These are phyloP conservation scores for Copidosoma floridanum DNA, from an alignment of 1,140 invertebrate species.

Conservation along the genomic window DNA sequence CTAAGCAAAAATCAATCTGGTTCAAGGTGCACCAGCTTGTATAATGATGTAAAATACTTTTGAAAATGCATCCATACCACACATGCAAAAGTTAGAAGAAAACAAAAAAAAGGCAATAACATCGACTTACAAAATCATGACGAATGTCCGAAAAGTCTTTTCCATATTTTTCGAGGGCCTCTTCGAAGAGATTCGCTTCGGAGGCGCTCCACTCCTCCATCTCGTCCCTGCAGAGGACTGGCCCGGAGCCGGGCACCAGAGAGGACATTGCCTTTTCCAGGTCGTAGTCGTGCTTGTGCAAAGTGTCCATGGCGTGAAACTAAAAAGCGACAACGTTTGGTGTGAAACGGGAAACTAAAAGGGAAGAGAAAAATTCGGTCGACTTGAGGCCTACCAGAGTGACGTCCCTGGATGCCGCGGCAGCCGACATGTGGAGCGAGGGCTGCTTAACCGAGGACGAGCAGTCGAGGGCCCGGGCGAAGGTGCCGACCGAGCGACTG, in stretches of 20 bases:
- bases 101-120: conserved; percentile 14
- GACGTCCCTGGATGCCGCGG: conserved; percentile 96
- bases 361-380: too few species aligned
- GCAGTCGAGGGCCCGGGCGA: conserved; percentile 96
- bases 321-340: conserved; percentile 55
- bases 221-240: conserved; percentile 96
- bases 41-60: too few species aligned
- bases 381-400: conserved; percentile 76
- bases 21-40: too few species aligned
- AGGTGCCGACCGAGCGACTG: conserved; percentile 96
- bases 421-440: conserved; percentile 97
- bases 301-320: conserved; percentile 98
- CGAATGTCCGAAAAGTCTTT: conserved; percentile 99
- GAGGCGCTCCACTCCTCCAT: conserved; percentile 99
- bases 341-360: too few species aligned
- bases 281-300: conserved; percentile 92
- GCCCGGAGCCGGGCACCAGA: conserved; percentile 91
- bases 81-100: too few species aligned
- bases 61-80: too few species aligned
- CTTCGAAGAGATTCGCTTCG: conserved; percentile 98
- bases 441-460: conserved; percentile 98
- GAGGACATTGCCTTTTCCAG: conserved; percentile 88
- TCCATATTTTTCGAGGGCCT: conserved; percentile 98
- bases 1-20: too few species aligned
- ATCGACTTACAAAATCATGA: conserved; percentile 95